phyloP scores from a whole-genome alignment of 2,888 invertebrate genomes.

The Limnephilus auricula region DNA sequence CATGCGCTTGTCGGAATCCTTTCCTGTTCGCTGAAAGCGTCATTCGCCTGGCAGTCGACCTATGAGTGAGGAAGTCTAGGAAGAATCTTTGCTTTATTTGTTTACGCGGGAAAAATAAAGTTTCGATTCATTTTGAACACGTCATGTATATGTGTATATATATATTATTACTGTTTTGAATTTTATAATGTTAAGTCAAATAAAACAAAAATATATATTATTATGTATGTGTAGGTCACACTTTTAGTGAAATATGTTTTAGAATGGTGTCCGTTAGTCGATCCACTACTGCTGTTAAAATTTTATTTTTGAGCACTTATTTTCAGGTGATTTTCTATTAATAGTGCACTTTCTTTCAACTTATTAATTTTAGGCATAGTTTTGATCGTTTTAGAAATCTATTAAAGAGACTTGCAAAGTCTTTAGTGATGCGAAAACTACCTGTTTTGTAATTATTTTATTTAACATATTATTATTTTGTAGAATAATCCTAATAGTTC shows the following conservation, averaged over 20 bases:
- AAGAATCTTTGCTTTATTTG: too few species aligned
- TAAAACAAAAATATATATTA: background rate
- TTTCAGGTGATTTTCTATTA: constrained; percentile 24
- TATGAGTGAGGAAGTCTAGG: too few species aligned
- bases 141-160: background rate
- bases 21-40: too few species aligned
- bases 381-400: constrained; percentile 45
- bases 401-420: constrained; percentile 58
- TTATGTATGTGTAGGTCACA: constrained; percentile 18
- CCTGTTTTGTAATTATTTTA: constrained; percentile 58
- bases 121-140: too few species aligned
- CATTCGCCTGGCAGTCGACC: too few species aligned
- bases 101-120: too few species aligned
- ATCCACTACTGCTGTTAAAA: constrained; percentile 22
- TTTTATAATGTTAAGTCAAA: constrained; percentile 2
- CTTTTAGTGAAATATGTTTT: background rate
- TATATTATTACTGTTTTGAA: background rate
- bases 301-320: constrained; percentile 18
- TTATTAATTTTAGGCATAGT: constrained; percentile 21
- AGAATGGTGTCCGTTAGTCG: background rate
- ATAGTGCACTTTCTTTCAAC: constrained; percentile 25
- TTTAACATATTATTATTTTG: constrained; percentile 47
- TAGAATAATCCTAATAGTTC: constrained; percentile 7
- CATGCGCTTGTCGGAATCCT: too few species aligned
- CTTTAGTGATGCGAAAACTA: constrained; percentile 61